Percentiles rank a stretch among this genome's conserved stretches.
These are phyloP conservation scores for Falco peregrinus DNA, from an alignment of 2,797 vertebrate genomes.

Conservation along the genomic window DNA sequence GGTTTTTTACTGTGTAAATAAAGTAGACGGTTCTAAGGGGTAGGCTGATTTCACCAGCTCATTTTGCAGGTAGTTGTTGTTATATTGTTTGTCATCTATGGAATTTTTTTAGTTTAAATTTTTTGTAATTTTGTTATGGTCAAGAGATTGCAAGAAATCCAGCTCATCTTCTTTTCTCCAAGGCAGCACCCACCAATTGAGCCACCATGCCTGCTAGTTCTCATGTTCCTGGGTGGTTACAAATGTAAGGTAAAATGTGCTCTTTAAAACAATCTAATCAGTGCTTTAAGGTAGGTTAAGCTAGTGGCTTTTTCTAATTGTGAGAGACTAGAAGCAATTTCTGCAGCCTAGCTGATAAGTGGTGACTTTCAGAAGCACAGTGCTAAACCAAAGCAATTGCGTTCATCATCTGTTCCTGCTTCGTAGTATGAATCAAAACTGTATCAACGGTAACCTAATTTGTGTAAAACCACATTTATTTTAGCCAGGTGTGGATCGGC, in stretches of 20 bases:
- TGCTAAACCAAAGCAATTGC: not conserved
- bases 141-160: not conserved
- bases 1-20: not conserved
- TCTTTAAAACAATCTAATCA: not conserved
- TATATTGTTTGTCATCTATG: not conserved
- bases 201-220: not conserved
- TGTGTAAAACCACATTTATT: conserved; percentile 26
- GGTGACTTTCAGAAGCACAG: not conserved
- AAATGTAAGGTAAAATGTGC: not conserved
- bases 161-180: not conserved
- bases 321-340: not conserved
- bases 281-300: not conserved
- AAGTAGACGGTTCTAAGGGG: not conserved
- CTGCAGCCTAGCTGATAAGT: not conserved
- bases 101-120: not conserved
- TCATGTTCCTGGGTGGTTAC: not conserved
- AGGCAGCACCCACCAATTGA: not conserved
- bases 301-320: not conserved
- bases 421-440: not conserved
- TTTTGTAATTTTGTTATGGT: not conserved
- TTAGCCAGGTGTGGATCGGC: conserved; percentile 1
- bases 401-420: not conserved
- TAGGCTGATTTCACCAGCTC: not conserved
- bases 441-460: not conserved
- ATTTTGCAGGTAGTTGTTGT: not conserved